Percentiles rank a stretch among this genome's conserved stretches.
These are phyloP conservation scores for Tortricodes alternella DNA, from an alignment of 2,888 invertebrate species.

Conservation along the genomic window DNA sequence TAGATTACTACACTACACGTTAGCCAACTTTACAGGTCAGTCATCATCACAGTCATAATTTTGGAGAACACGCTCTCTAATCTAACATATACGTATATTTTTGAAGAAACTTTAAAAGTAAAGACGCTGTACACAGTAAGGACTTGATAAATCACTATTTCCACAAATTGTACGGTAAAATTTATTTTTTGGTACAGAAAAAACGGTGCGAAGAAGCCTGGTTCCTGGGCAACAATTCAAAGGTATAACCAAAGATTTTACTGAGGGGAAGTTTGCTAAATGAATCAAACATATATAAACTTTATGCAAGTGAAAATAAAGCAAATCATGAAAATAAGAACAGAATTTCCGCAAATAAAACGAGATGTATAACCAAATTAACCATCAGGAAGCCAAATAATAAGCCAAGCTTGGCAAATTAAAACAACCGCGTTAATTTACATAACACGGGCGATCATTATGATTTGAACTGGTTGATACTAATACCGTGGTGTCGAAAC, in stretches of 20 bases:
- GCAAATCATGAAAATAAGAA: background rate
- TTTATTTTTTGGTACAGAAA: no score
- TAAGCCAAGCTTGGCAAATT: constrained; percentile 43
- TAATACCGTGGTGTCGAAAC: constrained; percentile 65
- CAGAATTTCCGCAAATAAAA: background rate
- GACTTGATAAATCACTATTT: no score
- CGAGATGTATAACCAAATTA: background rate
- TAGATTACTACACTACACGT: constrained; percentile 40
- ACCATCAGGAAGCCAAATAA: constrained; percentile 39
- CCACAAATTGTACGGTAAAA: no score
- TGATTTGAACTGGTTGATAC: constrained; percentile 52
- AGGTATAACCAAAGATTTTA: no score
- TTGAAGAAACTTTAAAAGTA: no score
- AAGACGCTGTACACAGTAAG: no score
- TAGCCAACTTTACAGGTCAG: constrained; percentile 33
- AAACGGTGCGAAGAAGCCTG: no score
- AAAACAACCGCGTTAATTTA: constrained; percentile 54
- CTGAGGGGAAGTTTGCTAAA: no score
- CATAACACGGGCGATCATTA: constrained; percentile 55
- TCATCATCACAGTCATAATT: constrained; percentile 17
- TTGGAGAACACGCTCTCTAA: constrained; percentile 9
- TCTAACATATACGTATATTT: no score
- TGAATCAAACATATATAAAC: no score
- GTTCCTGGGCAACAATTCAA: no score
- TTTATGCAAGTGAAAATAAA: no score